These are phyloP conservation scores for Tichodroma muraria DNA, from an alignment of 2,113 vertebrate genomes.

Conservation along the genomic window DNA sequence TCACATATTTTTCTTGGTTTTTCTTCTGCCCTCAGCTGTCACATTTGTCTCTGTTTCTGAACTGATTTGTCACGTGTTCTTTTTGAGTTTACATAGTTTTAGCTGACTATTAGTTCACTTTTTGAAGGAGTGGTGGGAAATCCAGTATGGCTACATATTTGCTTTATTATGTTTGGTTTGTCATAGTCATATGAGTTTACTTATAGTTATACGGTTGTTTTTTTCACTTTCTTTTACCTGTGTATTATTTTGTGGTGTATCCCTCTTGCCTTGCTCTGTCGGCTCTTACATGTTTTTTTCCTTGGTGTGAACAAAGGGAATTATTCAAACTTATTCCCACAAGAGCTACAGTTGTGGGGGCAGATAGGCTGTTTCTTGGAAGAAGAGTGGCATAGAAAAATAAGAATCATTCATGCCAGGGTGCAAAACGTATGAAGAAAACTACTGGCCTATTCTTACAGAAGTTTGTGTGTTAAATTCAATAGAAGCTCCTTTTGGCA, in stretches of 20 bases:
- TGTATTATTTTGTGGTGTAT: background rate
- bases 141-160: background rate
- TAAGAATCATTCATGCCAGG: background rate
- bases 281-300: background rate
- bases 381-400: background rate
- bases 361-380: background rate
- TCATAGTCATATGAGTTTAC: background rate
- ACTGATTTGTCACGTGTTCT: background rate
- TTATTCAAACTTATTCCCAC: background rate
- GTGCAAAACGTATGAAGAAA: background rate
- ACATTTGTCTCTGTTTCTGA: background rate
- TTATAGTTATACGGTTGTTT: background rate
- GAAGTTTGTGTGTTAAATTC: background rate
- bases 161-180: background rate
- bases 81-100: background rate
- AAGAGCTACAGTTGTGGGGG: background rate
- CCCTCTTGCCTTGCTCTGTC: background rate
- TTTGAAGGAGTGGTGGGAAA: background rate
- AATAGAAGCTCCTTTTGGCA: background rate
- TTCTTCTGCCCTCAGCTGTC: background rate
- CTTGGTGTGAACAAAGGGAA: rapidly evolving
- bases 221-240: background rate
- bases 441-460: background rate
- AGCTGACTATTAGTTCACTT: background rate
- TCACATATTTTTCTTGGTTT: background rate